Percentiles rank a stretch among this genome's conserved stretches.
phyloP scores from a whole-genome alignment of 2,888 invertebrate species.

The Yponomeuta cagnagella region DNA sequence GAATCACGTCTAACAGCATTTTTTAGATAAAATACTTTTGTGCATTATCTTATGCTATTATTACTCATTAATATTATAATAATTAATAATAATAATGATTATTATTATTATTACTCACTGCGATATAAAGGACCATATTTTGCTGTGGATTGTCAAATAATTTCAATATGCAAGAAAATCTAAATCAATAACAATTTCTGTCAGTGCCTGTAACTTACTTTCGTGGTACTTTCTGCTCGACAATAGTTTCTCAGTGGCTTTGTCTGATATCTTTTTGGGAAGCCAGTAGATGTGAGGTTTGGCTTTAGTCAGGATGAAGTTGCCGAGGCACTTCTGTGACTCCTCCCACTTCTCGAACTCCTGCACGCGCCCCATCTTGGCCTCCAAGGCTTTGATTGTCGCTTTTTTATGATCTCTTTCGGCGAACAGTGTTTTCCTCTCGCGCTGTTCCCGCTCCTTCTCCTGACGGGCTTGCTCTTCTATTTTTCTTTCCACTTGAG shows the following conservation, averaged over 20 bases:
- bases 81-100: no score
- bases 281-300: conserved; percentile 92
- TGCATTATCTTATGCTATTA: not conserved
- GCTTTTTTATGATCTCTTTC: conserved; percentile 91
- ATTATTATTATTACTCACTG: conserved; percentile 43
- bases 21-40: no score
- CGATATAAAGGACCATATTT: conserved; percentile 49
- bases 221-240: conserved; percentile 79
- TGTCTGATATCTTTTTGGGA: conserved; percentile 85
- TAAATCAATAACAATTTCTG: not conserved
- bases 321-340: conserved; percentile 81
- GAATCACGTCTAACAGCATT: no score
- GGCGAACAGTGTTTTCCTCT: conserved; percentile 88
- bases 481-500: conserved; percentile 93
- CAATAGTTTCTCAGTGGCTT: conserved; percentile 79
- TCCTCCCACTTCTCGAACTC: conserved; percentile 92
- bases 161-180: not conserved
- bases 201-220: conserved; percentile 59
- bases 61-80: no score
- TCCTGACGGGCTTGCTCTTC: conserved; percentile 93
- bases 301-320: conserved; percentile 91
- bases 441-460: conserved; percentile 86
- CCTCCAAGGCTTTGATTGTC: conserved; percentile 91
- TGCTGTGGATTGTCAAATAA: conserved; percentile 39
- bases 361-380: conserved; percentile 90